Conservation (phyloP, 2,113 vertebrate genomes). For the Sminthopsis crassicaudata region DNA sequence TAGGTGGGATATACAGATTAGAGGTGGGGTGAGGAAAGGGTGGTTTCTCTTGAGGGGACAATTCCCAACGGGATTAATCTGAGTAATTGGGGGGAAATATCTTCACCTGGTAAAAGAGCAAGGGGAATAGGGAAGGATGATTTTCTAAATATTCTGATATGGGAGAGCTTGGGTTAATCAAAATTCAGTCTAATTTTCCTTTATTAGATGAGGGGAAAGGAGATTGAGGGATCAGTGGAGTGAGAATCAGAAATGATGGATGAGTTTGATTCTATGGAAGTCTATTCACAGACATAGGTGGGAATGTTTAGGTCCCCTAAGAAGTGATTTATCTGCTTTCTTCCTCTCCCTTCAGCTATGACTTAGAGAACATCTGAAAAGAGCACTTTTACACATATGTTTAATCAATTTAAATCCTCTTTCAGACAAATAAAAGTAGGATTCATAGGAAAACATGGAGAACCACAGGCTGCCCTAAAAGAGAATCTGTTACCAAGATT, state of each 20-base stretch:
- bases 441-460: not conserved
- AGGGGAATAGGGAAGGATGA: not conserved
- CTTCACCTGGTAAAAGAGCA: not conserved
- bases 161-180: not conserved
- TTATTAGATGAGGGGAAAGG: not conserved
- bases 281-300: not conserved
- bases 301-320: not conserved
- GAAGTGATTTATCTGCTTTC: not conserved
- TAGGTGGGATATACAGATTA: not conserved
- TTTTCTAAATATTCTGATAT: not conserved
- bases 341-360: not conserved
- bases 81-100: not conserved
- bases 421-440: not conserved
- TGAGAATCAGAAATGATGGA: not conserved
- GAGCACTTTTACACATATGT: not conserved
- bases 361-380: not conserved
- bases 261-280: not conserved
- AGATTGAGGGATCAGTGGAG: not conserved
- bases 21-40: not conserved
- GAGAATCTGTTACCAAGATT: not conserved
- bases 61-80: not conserved
- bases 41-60: not conserved
- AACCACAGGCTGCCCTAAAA: not conserved
- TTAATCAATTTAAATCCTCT: not conserved
- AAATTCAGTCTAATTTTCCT: not conserved